Evolutionary conservation across 1,140 invertebrate genomes (phyloP).

Genomic region (Cyclina sinensis): DNA sequence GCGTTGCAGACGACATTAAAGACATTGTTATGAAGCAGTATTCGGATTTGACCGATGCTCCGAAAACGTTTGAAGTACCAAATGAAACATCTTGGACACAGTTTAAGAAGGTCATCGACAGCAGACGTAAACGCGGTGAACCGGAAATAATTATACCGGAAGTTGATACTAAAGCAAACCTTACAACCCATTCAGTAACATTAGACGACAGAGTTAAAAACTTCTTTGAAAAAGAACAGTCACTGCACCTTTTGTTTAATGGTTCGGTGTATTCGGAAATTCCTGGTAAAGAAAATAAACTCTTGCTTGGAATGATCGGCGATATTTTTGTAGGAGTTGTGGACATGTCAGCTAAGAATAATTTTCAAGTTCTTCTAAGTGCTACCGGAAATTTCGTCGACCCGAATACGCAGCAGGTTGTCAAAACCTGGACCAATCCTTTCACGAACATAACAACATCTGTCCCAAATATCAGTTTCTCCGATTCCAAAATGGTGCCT

Average conservation of each 20-base stretch:
- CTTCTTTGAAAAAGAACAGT: conserved; percentile 11
- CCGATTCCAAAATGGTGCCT: background rate
- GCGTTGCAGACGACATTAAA: conserved; percentile 66
- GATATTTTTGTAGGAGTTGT: background rate
- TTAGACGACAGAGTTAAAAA: conserved; percentile 57
- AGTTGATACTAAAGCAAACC: conserved; percentile 39
- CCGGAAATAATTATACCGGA: conserved; percentile 70
- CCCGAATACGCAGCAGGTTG: background rate
- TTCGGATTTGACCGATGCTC: conserved; percentile 55
- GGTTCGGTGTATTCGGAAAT: conserved; percentile 62
- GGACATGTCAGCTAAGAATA: background rate
- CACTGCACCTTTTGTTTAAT: conserved; percentile 47
- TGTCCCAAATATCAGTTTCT: background rate
- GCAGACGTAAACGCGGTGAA: conserved; percentile 46
- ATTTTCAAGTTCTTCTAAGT: conserved; percentile 34
- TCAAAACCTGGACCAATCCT: background rate
- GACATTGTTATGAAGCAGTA: conserved; percentile 46
- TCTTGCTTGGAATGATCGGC: background rate
- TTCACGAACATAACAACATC: background rate
- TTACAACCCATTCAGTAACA: background rate
- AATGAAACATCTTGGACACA: conserved; percentile 70
- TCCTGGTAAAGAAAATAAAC: conserved; percentile 29
- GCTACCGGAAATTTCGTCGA: conserved; percentile 19
- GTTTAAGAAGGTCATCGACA: conserved; percentile 68
- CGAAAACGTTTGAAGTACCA: conserved; percentile 61